phyloP scores from a whole-genome alignment of 2,888 invertebrate species.

The Erebia epiphron region DNA sequence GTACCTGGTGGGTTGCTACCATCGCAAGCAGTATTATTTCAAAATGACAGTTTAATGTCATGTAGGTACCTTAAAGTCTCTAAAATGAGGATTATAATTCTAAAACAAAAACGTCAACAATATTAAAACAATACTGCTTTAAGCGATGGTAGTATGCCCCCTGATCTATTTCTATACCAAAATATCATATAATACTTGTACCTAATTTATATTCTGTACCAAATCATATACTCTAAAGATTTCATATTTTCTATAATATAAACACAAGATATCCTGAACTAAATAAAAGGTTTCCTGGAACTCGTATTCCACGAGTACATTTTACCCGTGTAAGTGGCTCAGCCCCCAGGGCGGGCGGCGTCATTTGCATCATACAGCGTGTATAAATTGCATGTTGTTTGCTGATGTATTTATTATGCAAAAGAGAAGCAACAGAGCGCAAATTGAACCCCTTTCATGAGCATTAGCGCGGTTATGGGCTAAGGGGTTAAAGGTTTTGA shows the following conservation, averaged over 20 bases:
- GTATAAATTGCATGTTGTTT: slow-evolving; percentile 27
- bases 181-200: too few species aligned
- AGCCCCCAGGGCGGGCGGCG: slow-evolving; percentile 15
- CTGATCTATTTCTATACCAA: too few species aligned
- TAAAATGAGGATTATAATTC: too few species aligned
- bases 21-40: too few species aligned
- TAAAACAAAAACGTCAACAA: too few species aligned
- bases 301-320: slow-evolving; percentile 9
- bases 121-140: too few species aligned
- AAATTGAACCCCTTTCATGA: slow-evolving; percentile 14
- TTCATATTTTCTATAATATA: slow-evolving; percentile 1
- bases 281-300: slow-evolving; percentile 13
- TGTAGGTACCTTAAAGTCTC: too few species aligned
- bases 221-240: not conserved
- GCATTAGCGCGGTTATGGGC: not conserved
- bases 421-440: slow-evolving; percentile 22
- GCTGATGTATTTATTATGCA: slow-evolving; percentile 27
- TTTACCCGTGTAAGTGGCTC: slow-evolving; percentile 19
- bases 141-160: too few species aligned
- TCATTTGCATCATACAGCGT: slow-evolving; percentile 26
- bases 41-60: too few species aligned
- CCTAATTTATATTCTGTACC: not conserved
- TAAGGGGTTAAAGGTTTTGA: not conserved
- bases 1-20: too few species aligned
- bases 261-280: slow-evolving; percentile 13